Conservation (phyloP, 2,888 invertebrate species). For the Leucania comma region DNA sequence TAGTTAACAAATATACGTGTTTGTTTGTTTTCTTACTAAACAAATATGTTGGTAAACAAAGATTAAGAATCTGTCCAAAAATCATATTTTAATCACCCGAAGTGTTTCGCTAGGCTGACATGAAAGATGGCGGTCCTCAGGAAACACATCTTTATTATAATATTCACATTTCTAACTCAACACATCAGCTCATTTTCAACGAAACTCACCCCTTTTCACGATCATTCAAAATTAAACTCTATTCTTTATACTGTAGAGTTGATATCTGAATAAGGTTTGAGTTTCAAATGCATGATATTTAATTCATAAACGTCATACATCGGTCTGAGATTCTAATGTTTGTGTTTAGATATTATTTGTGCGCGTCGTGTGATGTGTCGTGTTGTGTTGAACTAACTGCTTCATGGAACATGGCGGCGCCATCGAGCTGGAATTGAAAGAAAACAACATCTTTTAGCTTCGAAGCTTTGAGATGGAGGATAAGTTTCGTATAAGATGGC, state of each 20-base stretch:
- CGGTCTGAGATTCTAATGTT: slow-evolving; percentile 54
- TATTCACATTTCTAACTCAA: slow-evolving; percentile 42
- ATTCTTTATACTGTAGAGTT: rapidly evolving
- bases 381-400: slow-evolving; percentile 45
- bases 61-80: neutral
- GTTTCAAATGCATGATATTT: slow-evolving; percentile 46
- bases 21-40: neutral
- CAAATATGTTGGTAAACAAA: neutral
- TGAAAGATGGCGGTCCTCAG: slow-evolving; percentile 17
- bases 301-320: slow-evolving; percentile 58
- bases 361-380: slow-evolving; percentile 44
- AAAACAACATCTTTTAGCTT: slow-evolving; percentile 6
- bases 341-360: slow-evolving; percentile 53
- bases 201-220: neutral
- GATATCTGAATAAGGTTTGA: neutral
- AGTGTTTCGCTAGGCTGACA: slow-evolving; percentile 20
- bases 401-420: slow-evolving; percentile 36
- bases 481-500: neutral
- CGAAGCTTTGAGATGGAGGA: neutral
- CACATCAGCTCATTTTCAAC: slow-evolving; percentile 30
- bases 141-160: slow-evolving; percentile 39
- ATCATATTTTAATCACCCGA: slow-evolving; percentile 25
- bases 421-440: slow-evolving; percentile 24
- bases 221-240: slow-evolving; percentile 13
- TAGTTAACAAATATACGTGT: neutral